These are phyloP conservation scores for Siphamia tubifer DNA, from an alignment of 2,113 vertebrate species.

Conservation along the genomic window DNA sequence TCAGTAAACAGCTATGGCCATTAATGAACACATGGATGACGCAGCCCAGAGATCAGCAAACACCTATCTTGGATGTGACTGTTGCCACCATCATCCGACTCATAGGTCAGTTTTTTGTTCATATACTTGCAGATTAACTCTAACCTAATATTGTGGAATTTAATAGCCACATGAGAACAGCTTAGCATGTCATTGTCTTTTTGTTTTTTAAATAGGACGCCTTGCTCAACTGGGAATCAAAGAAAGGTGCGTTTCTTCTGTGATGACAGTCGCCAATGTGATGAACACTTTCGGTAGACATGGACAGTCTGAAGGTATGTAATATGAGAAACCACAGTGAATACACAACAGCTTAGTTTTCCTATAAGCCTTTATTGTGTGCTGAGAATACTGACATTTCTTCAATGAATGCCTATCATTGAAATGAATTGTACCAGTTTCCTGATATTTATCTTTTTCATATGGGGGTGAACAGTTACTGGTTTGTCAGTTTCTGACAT, in stretches of 20 bases:
- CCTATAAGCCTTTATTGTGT: background rate
- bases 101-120: conserved; percentile 82
- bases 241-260: conserved; percentile 83
- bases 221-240: conserved; percentile 91
- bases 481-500: background rate
- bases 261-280: conserved; percentile 86
- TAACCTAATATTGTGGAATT: background rate
- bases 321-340: background rate
- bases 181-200: background rate
- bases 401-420: background rate
- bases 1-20: conserved; percentile 93
- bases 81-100: conserved; percentile 87
- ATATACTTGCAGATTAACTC: background rate
- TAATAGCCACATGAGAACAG: background rate
- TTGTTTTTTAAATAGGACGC: conserved; percentile 77
- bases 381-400: background rate
- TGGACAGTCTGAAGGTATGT: conserved; percentile 88
- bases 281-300: conserved; percentile 89
- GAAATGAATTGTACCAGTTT: background rate
- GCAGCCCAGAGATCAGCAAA: conserved; percentile 79
- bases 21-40: conserved; percentile 92
- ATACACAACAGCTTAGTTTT: background rate
- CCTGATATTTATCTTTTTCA: background rate
- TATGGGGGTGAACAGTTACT: background rate
- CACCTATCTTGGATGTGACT: conserved; percentile 79